Evolutionary conservation across 2,888 invertebrate species (phyloP).

Genomic region (Furcula furcula): DNA sequence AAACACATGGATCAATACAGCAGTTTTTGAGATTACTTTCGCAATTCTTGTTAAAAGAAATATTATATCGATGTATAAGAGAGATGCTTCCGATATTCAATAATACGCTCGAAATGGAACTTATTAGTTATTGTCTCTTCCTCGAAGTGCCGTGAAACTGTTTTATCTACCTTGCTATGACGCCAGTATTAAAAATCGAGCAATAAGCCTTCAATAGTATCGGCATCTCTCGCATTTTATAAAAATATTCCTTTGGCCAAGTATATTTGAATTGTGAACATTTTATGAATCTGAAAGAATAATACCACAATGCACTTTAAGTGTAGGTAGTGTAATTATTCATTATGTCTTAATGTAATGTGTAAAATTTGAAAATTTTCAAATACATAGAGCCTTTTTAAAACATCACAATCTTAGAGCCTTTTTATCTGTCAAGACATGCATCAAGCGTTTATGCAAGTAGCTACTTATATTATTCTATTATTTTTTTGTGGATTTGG

Average conservation of each 20-base stretch:
- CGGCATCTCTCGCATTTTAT: constrained; percentile 9
- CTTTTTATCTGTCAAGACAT: too few species aligned
- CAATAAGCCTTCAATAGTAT: constrained; percentile 1
- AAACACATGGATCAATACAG: constrained; percentile 15
- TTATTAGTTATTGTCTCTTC: constrained; percentile 29
- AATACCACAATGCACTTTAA: too few species aligned
- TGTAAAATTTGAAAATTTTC: too few species aligned
- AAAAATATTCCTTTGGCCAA: constrained; percentile 6
- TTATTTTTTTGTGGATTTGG: too few species aligned
- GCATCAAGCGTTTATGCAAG: too few species aligned
- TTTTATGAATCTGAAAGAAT: too few species aligned
- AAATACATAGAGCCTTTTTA: too few species aligned
- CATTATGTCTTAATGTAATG: too few species aligned
- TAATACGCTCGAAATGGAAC: constrained; percentile 18
- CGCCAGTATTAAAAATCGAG: constrained; percentile 15
- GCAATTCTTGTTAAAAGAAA: constrained; percentile 24
- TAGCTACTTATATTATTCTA: too few species aligned
- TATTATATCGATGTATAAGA: constrained; percentile 5
- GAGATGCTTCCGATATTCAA: constrained; percentile 23
- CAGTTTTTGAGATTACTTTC: constrained; percentile 25
- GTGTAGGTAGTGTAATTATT: too few species aligned
- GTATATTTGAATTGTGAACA: too few species aligned
- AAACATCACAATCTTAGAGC: too few species aligned
- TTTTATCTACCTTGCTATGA: constrained; percentile 12
- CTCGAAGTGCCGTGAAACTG: constrained; percentile 4